A percentile compares a stretch with the other conserved stretches of the same genome.
Evolutionary conservation across 2,888 invertebrate genomes (phyloP).

Genomic region (Cinara cedri): DNA sequence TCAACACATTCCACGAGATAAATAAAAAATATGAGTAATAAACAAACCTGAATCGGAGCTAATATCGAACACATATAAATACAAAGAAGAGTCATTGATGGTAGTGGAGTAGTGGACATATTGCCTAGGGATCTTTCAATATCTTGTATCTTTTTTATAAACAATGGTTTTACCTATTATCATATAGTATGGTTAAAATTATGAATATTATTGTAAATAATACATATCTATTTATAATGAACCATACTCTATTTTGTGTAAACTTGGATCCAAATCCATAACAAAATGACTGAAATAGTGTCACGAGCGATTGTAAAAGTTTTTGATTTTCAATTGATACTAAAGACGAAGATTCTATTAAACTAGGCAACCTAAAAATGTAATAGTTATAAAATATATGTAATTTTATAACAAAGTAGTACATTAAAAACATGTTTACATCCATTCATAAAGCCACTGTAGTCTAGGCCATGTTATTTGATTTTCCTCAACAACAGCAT

Average conservation of each 20-base stretch:
- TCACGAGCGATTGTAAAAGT: constrained; percentile 66
- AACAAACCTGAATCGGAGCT: constrained; percentile 60
- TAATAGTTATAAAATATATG: not conserved
- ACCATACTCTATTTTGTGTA: constrained; percentile 65
- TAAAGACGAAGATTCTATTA: constrained; percentile 68
- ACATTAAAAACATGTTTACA: constrained; percentile 66
- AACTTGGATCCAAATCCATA: constrained; percentile 73
- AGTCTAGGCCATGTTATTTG: constrained; percentile 73
- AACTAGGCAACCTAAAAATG: constrained; percentile 66
- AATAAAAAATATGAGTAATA: not conserved
- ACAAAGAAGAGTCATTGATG: constrained; percentile 60
- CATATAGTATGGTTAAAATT: not conserved
- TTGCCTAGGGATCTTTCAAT: constrained; percentile 66
- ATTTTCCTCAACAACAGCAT: constrained; percentile 62
- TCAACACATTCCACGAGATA: not conserved
- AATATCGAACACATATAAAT: constrained; percentile 61
- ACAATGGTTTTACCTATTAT: constrained; percentile 67
- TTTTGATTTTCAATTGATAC: constrained; percentile 67
- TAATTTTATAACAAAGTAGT: not conserved
- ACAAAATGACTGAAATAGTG: constrained; percentile 68
- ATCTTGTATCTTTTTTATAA: constrained; percentile 67
- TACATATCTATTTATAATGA: constrained; percentile 1
- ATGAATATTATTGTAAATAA: constrained; percentile 26
- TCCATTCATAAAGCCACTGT: constrained; percentile 71
- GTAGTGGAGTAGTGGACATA: constrained; percentile 59